phyloP scores from a whole-genome alignment of 2,113 vertebrate genomes.

The Tachycineta bicolor region DNA sequence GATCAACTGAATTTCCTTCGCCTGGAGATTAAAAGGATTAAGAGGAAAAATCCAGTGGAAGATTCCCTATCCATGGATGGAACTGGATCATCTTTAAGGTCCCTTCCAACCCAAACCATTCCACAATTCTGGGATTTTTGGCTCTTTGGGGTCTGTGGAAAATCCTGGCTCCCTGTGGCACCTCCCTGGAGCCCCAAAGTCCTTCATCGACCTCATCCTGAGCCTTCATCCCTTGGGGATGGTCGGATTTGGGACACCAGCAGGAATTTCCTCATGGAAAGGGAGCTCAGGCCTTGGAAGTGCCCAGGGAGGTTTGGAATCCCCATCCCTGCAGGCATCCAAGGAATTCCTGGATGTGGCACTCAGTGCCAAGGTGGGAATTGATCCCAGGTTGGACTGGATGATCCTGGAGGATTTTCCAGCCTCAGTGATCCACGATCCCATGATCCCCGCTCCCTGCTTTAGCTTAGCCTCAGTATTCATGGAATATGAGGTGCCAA shows the following conservation, averaged over 20 bases:
- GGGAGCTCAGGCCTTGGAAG: rapidly evolving
- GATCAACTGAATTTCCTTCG: not conserved
- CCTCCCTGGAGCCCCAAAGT: not conserved
- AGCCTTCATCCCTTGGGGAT: not conserved
- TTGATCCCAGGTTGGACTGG: rapidly evolving
- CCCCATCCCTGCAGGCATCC: not conserved
- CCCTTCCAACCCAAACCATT: not conserved
- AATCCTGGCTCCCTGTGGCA: not conserved
- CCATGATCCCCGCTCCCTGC: not conserved
- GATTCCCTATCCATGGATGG: not conserved
- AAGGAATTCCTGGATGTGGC: not conserved
- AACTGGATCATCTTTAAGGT: not conserved
- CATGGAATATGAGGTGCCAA: rapidly evolving
- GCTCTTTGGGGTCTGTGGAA: not conserved
- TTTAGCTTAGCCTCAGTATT: not conserved
- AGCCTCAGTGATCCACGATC: not conserved
- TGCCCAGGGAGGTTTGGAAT: not conserved
- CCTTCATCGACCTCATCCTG: not conserved
- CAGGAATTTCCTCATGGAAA: not conserved
- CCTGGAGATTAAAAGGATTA: not conserved
- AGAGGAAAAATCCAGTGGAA: not conserved
- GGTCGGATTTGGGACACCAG: not conserved
- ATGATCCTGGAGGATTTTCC: not conserved
- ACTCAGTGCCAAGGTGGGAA: not conserved
- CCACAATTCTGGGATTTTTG: not conserved